Evolutionary conservation across 2,888 invertebrate species (phyloP).

Genomic region (Andrena trimmerana): DNA sequence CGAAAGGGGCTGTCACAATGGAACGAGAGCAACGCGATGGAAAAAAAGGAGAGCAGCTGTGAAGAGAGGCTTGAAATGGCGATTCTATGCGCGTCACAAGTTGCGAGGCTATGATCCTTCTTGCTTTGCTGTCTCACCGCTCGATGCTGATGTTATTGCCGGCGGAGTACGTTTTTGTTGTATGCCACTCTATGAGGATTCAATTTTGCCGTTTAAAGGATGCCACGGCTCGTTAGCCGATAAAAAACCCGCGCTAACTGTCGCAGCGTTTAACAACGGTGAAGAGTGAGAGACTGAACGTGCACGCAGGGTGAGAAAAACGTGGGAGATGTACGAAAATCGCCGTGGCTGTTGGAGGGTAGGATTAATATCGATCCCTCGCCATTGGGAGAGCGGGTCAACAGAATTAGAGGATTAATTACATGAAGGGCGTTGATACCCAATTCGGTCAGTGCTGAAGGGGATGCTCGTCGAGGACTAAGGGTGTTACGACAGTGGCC

Average conservation of each 20-base stretch:
- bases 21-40: conserved; percentile 48
- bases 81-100: conserved; percentile 73
- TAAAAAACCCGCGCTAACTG: background rate
- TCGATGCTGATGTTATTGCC: conserved; percentile 43
- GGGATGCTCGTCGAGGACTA: conserved; percentile 73
- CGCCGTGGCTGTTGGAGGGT: background rate
- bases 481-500: conserved; percentile 68
- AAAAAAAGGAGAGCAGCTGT: conserved; percentile 65
- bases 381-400: conserved; percentile 71
- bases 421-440: conserved; percentile 83
- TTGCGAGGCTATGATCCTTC: conserved; percentile 51
- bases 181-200: background rate
- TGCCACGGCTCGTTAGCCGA: conserved; percentile 7
- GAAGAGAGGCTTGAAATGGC: conserved; percentile 76
- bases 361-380: conserved; percentile 47
- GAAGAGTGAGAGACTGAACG: background rate
- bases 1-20: conserved; percentile 62
- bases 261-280: no score
- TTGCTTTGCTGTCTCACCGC: conserved; percentile 32
- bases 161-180: conserved; percentile 31
- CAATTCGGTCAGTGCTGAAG: conserved; percentile 78
- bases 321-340: background rate
- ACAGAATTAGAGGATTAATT: conserved; percentile 84
- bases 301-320: background rate
- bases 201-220: background rate